Percentiles rank a stretch among this genome's conserved stretches.
Conservation (phyloP, 2,888 invertebrate genomes). For the Temnothorax unifasciatus region DNA sequence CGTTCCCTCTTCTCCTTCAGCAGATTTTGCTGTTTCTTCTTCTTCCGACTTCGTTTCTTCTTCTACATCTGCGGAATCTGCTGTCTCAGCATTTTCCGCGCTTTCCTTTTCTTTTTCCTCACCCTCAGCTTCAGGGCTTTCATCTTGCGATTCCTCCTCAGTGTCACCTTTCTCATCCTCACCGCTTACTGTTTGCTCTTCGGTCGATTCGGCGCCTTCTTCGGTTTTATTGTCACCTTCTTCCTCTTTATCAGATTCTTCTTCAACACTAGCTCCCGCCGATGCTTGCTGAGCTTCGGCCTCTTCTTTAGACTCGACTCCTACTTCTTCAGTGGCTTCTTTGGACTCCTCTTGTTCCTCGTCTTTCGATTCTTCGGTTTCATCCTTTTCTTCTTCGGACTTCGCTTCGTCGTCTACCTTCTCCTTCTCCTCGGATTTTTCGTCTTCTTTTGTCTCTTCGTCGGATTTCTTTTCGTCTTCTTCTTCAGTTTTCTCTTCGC, state of each 20-base stretch:
- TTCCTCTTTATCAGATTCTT: constrained; percentile 80
- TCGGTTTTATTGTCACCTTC: constrained; percentile 67
- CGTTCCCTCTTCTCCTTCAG: constrained; percentile 62
- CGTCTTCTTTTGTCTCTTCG: constrained; percentile 61
- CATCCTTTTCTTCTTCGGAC: constrained; percentile 58
- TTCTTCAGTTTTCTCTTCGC: constrained; percentile 64
- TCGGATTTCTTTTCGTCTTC: constrained; percentile 68
- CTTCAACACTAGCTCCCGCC: constrained; percentile 75
- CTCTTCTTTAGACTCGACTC: constrained; percentile 64
- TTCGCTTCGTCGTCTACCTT: constrained; percentile 63
- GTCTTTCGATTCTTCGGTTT: constrained; percentile 57
- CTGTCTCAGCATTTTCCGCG: constrained; percentile 62
- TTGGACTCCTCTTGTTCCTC: constrained; percentile 55
- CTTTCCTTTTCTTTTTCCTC: constrained; percentile 63
- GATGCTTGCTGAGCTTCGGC: constrained; percentile 62
- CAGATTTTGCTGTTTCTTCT: constrained; percentile 31
- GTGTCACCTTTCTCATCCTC: constrained; percentile 68
- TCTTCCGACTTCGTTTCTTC: constrained; percentile 45
- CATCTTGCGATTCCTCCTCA: constrained; percentile 57
- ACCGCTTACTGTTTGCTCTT: constrained; percentile 63
- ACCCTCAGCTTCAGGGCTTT: constrained; percentile 60
- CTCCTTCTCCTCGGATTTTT: constrained; percentile 62
- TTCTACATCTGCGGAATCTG: constrained; percentile 60
- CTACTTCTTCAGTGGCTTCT: constrained; percentile 62
- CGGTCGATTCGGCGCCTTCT: constrained; percentile 72